phyloP scores from a whole-genome alignment of 37 sponge, comb jelly and placozoan species.

The Eunapius fragilis region DNA sequence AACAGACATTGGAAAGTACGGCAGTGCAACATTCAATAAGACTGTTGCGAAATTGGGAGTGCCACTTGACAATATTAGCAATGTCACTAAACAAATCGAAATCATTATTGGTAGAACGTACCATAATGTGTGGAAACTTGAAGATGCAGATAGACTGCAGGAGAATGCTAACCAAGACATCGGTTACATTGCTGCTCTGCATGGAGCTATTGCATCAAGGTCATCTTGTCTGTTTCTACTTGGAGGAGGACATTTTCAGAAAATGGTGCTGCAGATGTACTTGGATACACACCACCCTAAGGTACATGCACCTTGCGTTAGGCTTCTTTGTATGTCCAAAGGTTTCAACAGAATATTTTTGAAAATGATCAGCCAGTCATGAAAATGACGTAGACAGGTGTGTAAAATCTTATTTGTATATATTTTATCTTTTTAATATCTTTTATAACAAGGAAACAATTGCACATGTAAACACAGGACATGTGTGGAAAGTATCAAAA shows the following conservation, averaged over 20 bases:
- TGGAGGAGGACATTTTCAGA: slow-evolving; percentile 54
- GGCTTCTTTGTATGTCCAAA: not conserved
- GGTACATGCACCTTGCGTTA: not conserved
- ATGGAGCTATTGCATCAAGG: slow-evolving; percentile 10
- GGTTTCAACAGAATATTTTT: not conserved
- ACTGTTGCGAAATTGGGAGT: not conserved
- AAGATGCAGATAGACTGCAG: slow-evolving; percentile 7
- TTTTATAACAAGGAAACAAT: too few relatives aligned
- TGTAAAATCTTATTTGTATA: not conserved
- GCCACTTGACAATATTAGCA: not conserved
- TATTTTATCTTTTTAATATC: too few relatives aligned
- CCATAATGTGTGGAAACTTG: not conserved
- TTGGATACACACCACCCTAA: not conserved
- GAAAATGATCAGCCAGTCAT: not conserved
- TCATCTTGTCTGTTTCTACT: slow-evolving; percentile 14
- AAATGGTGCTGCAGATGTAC: slow-evolving; percentile 8
- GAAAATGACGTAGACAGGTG: not conserved
- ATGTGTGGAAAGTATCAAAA: too few relatives aligned
- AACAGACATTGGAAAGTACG: slow-evolving; percentile 44
- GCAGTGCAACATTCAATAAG: slow-evolving; percentile 28
- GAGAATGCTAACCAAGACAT: not conserved
- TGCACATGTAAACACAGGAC: too few relatives aligned
- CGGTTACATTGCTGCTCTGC: slow-evolving; percentile 51
- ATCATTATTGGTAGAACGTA: slow-evolving; percentile 1
- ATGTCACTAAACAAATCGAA: not conserved